A percentile compares a stretch with the other conserved stretches of the same genome.
Evolutionary conservation across 2,113 vertebrate genomes (phyloP).

Genomic region (Callionymus lyra): DNA sequence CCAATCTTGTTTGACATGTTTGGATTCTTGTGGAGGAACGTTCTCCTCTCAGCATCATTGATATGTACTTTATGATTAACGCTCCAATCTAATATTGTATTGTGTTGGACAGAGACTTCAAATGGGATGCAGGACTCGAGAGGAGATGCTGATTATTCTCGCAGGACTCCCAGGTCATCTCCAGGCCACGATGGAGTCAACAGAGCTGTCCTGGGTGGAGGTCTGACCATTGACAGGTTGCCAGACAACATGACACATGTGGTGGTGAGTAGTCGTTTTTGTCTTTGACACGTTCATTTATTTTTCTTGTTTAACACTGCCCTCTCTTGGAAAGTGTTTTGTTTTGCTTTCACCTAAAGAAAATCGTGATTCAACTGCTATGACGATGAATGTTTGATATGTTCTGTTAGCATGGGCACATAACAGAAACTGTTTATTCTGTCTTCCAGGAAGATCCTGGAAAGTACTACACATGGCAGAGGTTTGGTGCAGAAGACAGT

Average conservation of each 20-base stretch:
- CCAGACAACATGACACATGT: conserved; percentile 70
- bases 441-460: conserved; percentile 74
- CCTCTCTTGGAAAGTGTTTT: conserved; percentile 28
- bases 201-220: conserved; percentile 69
- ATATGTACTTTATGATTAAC: not conserved
- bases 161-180: conserved; percentile 27
- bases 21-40: too few species aligned
- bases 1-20: too few species aligned
- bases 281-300: conserved; percentile 18
- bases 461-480: conserved; percentile 77
- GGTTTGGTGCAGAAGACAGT: conserved; percentile 65
- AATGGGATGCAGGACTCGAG: conserved; percentile 7
- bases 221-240: conserved; percentile 74
- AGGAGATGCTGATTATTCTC: conserved; percentile 2
- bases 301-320: conserved; percentile 33
- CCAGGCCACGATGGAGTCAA: conserved; percentile 36
- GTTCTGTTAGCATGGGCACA: conserved; percentile 1
- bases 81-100: not conserved
- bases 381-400: conserved; percentile 5
- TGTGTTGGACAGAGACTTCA: conserved; percentile 27
- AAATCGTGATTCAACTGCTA: conserved; percentile 3
- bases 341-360: conserved; percentile 1
- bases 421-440: conserved; percentile 9
- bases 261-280: conserved; percentile 67
- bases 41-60: not conserved